Conservation (phyloP, 2,113 vertebrate genomes). For the Psephotus haematonotus region DNA sequence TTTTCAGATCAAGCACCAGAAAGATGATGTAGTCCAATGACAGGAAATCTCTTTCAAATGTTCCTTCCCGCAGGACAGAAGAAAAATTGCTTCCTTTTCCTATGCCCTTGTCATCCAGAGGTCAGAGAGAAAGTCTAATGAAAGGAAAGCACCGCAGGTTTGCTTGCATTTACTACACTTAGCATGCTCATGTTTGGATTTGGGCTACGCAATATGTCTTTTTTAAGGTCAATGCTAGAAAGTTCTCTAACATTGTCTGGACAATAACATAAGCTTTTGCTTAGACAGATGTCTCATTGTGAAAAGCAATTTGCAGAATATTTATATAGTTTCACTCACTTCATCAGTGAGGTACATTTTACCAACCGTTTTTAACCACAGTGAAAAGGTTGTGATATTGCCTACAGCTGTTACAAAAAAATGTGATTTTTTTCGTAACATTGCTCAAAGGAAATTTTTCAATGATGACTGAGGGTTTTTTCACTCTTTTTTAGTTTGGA, state of each 20-base stretch:
- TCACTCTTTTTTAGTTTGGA: neutral
- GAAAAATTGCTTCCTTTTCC: conserved; percentile 70
- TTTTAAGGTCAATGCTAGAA: neutral
- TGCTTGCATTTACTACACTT: conserved; percentile 26
- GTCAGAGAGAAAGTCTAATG: conserved; percentile 53
- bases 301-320: neutral
- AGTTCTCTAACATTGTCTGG: neutral
- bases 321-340: conserved; percentile 3
- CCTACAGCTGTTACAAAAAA: neutral
- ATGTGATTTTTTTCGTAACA: neutral
- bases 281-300: neutral
- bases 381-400: neutral
- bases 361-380: neutral
- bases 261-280: conserved; percentile 28
- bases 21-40: conserved; percentile 50
- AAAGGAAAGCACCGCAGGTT: conserved; percentile 46
- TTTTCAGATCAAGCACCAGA: conserved; percentile 23
- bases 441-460: neutral
- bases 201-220: neutral
- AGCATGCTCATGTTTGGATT: conserved; percentile 27
- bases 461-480: neutral
- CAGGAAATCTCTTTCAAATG: conserved; percentile 64
- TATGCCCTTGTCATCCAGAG: conserved; percentile 54
- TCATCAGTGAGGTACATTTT: neutral
- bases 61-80: conserved; percentile 50